Conservation (phyloP, 2,797 vertebrate species). For the Arnoldichthys spilopterus region DNA sequence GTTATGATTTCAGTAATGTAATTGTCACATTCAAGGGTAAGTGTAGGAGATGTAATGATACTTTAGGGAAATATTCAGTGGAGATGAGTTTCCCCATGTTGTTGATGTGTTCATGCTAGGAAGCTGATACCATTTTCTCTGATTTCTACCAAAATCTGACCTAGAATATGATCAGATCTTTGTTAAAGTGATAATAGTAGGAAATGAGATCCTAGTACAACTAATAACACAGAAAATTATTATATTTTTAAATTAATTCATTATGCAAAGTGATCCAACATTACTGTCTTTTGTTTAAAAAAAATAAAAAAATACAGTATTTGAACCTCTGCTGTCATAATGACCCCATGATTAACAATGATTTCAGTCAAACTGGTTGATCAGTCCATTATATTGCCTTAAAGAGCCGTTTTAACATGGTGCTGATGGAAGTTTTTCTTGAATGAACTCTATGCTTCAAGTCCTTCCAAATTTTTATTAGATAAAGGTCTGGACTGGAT, state of each 20-base stretch:
- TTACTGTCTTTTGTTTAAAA: background rate
- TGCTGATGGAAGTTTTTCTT: background rate
- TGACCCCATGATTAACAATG: too few species aligned
- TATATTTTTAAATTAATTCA: background rate
- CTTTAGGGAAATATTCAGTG: background rate
- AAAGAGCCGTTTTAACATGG: too few species aligned
- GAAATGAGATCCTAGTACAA: background rate
- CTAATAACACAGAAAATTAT: too few species aligned
- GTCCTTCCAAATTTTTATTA: background rate
- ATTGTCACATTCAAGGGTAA: constrained; percentile 24
- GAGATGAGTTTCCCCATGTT: background rate
- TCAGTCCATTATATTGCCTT: too few species aligned
- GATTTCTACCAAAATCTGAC: background rate
- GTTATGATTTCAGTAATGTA: constrained; percentile 24
- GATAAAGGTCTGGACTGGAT: background rate
- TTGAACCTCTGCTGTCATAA: too few species aligned
- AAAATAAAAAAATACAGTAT: too few species aligned
- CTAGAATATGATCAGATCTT: too few species aligned
- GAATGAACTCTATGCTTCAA: background rate
- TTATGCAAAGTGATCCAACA: background rate
- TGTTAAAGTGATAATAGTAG: too few species aligned
- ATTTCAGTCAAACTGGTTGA: too few species aligned
- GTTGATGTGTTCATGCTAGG: background rate
- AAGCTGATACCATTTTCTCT: background rate
- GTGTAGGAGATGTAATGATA: constrained; percentile 10